phyloP scores from a whole-genome alignment of 2,113 vertebrate genomes.

The Psammodynastes pulverulentus region DNA sequence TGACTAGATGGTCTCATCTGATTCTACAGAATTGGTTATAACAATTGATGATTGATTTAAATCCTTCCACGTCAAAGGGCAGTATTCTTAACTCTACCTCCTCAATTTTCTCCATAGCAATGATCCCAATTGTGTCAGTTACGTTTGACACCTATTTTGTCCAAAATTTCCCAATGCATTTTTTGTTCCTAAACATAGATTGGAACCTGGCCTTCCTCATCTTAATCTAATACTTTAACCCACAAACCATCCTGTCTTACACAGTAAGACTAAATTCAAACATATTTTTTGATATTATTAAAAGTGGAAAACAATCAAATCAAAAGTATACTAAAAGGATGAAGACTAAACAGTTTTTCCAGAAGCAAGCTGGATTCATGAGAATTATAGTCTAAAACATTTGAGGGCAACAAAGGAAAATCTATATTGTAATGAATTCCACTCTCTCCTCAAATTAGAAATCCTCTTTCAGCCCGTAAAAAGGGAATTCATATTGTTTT shows the following conservation, averaged over 20 bases:
- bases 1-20: neutral
- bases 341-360: neutral
- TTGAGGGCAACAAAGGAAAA: neutral
- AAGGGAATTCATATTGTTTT: neutral
- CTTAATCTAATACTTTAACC: neutral
- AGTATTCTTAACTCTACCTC: neutral
- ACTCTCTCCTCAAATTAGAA: neutral
- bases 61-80: neutral
- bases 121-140: neutral
- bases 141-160: neutral
- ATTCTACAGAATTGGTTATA: neutral
- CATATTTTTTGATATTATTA: neutral
- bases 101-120: neutral
- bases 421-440: neutral
- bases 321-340: neutral
- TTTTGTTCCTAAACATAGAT: neutral
- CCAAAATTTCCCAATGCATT: neutral
- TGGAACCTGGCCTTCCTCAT: neutral
- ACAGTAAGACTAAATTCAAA: neutral
- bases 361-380: neutral
- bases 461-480: neutral
- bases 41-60: neutral
- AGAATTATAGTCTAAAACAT: neutral
- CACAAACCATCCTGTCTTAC: neutral
- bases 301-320: neutral